Evolutionary conservation across 2,113 vertebrate species (phyloP).

Genomic region (Raja brachyura): DNA sequence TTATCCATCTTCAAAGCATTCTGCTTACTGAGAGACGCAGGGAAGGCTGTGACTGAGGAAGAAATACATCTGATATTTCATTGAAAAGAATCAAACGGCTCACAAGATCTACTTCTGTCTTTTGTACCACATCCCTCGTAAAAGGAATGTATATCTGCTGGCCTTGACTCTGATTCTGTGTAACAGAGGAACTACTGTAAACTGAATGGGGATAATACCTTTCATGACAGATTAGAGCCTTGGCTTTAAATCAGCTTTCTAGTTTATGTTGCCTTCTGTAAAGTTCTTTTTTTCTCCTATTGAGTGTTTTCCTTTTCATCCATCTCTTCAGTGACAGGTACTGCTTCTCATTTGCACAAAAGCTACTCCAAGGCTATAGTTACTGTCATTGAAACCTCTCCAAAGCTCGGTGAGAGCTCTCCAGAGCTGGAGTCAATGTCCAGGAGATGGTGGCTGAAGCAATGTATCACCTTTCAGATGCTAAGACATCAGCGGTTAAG

Average conservation of each 20-base stretch:
- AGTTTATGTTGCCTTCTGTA: constrained; percentile 25
- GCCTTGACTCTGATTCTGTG: constrained; percentile 1
- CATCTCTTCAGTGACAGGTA: neutral
- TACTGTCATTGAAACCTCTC: neutral
- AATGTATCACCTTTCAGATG: neutral
- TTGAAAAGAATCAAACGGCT: neutral
- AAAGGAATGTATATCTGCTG: neutral
- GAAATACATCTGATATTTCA: neutral
- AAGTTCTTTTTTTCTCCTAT: neutral
- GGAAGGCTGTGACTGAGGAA: neutral
- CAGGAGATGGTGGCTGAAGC: neutral
- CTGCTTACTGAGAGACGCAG: neutral
- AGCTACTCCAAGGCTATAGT: neutral
- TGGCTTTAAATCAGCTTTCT: neutral
- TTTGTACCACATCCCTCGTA: constrained; percentile 6
- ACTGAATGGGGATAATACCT: constrained; percentile 1
- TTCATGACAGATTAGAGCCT: neutral
- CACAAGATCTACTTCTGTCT: neutral
- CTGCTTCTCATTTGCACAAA: neutral
- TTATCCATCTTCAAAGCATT: neutral
- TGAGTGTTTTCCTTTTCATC: neutral
- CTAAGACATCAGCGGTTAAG: neutral
- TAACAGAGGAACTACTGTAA: constrained; percentile 21
- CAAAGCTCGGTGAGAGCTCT: neutral
- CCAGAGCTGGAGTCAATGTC: neutral